A percentile compares a stretch with the other conserved stretches of the same genome.
Evolutionary conservation across 2,888 invertebrate species (phyloP).

Genomic region (Anticlea derivata): DNA sequence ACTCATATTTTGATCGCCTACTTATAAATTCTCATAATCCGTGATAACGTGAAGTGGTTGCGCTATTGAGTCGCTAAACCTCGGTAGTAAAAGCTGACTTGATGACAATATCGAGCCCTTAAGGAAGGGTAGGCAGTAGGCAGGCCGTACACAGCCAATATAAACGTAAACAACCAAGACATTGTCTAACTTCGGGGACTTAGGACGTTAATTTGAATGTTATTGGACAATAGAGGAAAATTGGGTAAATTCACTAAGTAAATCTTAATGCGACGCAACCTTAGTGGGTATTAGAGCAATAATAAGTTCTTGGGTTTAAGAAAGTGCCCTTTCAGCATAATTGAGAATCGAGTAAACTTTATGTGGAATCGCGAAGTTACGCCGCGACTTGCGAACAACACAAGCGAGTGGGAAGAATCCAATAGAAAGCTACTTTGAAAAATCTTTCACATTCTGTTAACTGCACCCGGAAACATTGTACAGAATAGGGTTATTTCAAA

Average conservation of each 20-base stretch:
- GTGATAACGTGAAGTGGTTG: no score
- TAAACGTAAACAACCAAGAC: conserved; percentile 18
- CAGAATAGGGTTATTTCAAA: no score
- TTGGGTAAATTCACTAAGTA: not conserved
- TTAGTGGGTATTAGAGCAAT: not conserved
- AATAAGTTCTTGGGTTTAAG: not conserved
- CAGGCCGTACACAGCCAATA: conserved; percentile 18
- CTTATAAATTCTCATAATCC: no score
- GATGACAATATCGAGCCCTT: not conserved
- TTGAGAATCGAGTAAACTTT: not conserved
- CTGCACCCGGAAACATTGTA: no score
- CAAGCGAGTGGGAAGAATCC: not conserved
- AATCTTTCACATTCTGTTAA: no score
- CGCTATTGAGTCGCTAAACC: no score
- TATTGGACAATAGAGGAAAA: conserved; percentile 10
- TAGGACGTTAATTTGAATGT: conserved; percentile 19
- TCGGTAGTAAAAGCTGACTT: no score
- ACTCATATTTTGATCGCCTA: no score
- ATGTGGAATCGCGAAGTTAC: not conserved
- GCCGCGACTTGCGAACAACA: not conserved
- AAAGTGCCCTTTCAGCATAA: not conserved
- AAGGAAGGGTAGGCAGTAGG: not conserved
- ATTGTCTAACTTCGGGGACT: conserved; percentile 12
- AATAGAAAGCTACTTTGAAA: no score
- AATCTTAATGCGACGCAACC: not conserved